Evolutionary conservation across 2,797 vertebrate genomes (phyloP).

Genomic region (Ficedula albicollis): DNA sequence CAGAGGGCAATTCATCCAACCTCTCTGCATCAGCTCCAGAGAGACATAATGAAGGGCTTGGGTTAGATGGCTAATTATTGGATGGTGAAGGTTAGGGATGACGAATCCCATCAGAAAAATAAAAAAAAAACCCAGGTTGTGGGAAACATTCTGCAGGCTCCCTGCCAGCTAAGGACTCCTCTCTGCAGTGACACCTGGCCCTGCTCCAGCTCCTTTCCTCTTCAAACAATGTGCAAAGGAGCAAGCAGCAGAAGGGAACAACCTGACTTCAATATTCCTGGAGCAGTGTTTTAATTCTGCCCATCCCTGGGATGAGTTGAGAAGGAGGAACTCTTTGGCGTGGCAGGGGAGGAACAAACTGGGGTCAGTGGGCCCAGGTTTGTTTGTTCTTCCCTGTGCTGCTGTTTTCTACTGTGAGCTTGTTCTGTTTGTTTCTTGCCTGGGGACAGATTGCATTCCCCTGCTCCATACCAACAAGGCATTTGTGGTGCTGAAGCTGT

Average conservation of each 20-base stretch:
- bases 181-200: neutral
- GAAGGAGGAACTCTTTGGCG: neutral
- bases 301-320: neutral
- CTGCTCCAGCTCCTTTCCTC: neutral
- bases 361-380: neutral
- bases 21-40: neutral
- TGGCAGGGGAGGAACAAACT: neutral
- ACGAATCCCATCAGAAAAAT: neutral
- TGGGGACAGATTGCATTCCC: neutral
- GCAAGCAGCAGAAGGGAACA: neutral
- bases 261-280: neutral
- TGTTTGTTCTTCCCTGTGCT: neutral
- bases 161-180: neutral
- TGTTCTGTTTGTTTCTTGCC: neutral
- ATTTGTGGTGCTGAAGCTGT: neutral
- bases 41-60: slow-evolving; percentile 18
- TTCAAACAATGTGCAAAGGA: neutral
- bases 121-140: neutral
- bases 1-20: slow-evolving; percentile 10
- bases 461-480: neutral
- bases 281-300: neutral
- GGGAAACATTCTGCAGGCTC: neutral
- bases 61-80: slow-evolving; percentile 49
- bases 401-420: neutral
- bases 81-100: slow-evolving; percentile 36